phyloP scores from a whole-genome alignment of 2,797 vertebrate genomes.

The Falco concolor region DNA sequence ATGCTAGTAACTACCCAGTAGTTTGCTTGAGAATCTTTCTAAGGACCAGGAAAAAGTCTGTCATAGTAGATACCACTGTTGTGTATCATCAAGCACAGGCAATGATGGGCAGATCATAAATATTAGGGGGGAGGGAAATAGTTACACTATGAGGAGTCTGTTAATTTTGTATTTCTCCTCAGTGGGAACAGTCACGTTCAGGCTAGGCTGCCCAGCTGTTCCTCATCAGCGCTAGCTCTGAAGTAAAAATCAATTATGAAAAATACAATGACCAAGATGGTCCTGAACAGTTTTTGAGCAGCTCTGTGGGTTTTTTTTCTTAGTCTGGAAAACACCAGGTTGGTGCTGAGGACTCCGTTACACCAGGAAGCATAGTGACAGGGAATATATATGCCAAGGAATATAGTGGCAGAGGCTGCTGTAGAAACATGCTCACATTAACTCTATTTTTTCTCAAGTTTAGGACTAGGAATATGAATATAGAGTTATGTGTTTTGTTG shows the following conservation, averaged over 20 bases:
- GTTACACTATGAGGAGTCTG: accelerated
- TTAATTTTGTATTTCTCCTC: not conserved
- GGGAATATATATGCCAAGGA: not conserved
- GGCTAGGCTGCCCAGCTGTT: not conserved
- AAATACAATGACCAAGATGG: not conserved
- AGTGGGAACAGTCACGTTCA: not conserved
- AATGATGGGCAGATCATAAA: not conserved
- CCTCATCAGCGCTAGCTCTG: not conserved
- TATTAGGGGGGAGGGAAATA: not conserved
- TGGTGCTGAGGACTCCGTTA: not conserved
- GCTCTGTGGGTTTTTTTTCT: not conserved
- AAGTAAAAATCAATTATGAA: not conserved
- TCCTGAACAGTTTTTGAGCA: not conserved
- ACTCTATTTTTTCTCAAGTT: not conserved
- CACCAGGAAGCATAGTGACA: not conserved
- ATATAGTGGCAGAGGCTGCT: not conserved
- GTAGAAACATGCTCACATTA: not conserved
- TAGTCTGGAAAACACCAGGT: not conserved
- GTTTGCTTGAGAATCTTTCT: not conserved
- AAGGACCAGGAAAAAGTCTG: not conserved
- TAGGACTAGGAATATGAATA: not conserved
- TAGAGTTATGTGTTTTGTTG: not conserved
- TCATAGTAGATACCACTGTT: not conserved
- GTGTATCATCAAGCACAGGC: not conserved
- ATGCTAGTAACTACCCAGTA: not conserved